Conservation (phyloP, 2,888 invertebrate genomes). For the Lepidonotus clava region DNA sequence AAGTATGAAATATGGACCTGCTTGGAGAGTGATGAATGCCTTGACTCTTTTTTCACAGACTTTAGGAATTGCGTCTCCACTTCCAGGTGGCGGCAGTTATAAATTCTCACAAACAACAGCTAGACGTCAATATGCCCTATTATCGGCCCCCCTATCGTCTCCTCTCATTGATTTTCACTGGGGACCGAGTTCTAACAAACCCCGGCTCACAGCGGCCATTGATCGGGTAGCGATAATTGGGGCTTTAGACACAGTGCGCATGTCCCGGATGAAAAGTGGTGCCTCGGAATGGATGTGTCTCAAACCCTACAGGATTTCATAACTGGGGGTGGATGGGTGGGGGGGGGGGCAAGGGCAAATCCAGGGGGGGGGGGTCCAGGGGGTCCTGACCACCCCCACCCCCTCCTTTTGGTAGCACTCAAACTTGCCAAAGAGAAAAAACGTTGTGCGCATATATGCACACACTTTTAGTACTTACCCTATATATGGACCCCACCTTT, state of each 20-base stretch:
- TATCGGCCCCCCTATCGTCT: conserved; percentile 11
- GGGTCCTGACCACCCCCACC: not conserved
- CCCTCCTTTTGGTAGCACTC: not conserved
- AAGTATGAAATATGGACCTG: no score
- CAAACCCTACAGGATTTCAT: no score
- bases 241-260: not conserved
- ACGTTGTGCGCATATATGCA: not conserved
- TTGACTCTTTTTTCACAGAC: no score
- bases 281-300: no score
- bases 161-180: not conserved
- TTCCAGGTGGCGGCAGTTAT: not conserved
- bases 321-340: no score
- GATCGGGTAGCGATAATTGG: conserved; percentile 5
- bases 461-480: no score
- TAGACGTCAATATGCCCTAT: not conserved
- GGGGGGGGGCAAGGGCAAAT: not conserved
- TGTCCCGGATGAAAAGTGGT: not conserved
- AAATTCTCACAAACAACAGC: not conserved
- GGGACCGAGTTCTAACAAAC: not conserved
- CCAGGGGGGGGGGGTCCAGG: not conserved
- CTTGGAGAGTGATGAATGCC: no score
- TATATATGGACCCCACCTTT: no score
- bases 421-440: not conserved
- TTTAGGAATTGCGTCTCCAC: no score
- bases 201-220: not conserved